These are phyloP conservation scores for Achlya flavicornis DNA, from an alignment of 2,888 invertebrate species.

Conservation along the genomic window DNA sequence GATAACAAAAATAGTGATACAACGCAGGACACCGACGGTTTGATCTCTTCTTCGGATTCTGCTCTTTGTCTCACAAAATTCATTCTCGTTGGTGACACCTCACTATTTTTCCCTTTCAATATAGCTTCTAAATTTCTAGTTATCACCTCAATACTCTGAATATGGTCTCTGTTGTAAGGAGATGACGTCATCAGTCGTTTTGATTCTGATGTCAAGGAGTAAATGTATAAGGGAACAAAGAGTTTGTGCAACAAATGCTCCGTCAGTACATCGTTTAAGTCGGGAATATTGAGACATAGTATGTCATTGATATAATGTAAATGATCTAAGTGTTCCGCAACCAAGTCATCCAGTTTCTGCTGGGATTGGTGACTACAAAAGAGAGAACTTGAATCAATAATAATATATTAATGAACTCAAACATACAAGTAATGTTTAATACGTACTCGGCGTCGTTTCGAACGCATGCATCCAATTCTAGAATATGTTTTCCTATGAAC, in stretches of 20 bases:
- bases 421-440: conserved; percentile 14
- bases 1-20: conserved; percentile 96
- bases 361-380: conserved; percentile 93
- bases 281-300: conserved; percentile 94
- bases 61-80: conserved; percentile 64
- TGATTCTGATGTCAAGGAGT: conserved; percentile 88
- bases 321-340: conserved; percentile 98
- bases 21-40: conserved; percentile 93
- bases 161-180: conserved; percentile 72
- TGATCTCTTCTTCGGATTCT: conserved; percentile 82
- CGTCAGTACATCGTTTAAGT: conserved; percentile 96
- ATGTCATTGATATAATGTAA: conserved; percentile 99
- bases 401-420: conserved; percentile 18
- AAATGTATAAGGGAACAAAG: conserved; percentile 96
- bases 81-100: conserved; percentile 73
- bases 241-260: conserved; percentile 97
- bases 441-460: conserved; percentile 97
- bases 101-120: conserved; percentile 82
- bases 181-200: conserved; percentile 58
- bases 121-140: conserved; percentile 87
- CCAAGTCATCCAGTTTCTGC: conserved; percentile 94
- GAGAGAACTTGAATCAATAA: conserved; percentile 24
- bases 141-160: conserved; percentile 84
- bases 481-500: conserved; percentile 99
- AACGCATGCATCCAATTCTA: conserved; percentile 97